These are phyloP conservation scores for Hyaena hyaena DNA, from an alignment of 2,113 vertebrate species.

Conservation along the genomic window DNA sequence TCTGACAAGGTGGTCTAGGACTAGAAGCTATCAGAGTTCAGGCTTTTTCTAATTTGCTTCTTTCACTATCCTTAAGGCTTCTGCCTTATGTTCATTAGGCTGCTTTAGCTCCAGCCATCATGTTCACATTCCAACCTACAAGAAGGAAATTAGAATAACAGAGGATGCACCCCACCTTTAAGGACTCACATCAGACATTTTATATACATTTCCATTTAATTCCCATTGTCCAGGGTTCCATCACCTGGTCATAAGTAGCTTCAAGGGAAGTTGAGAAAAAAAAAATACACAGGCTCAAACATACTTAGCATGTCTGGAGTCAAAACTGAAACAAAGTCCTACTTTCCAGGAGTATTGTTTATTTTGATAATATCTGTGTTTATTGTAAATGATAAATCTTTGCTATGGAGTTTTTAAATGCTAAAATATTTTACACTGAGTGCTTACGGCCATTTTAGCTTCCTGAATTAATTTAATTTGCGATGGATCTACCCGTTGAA, in stretches of 20 bases:
- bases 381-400: conserved; percentile 4
- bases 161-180: too few relatives aligned
- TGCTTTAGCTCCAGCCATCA: neutral
- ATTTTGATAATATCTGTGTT: neutral
- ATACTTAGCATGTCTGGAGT: neutral
- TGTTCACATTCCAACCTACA: neutral
- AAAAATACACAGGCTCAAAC: neutral
- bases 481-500: neutral
- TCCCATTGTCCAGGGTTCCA: neutral
- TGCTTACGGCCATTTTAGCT: neutral
- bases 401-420: conserved; percentile 4
- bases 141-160: neutral
- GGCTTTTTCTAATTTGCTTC: neutral
- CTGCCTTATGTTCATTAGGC: neutral
- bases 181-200: neutral
- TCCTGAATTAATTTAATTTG: neutral
- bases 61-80: neutral
- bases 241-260: neutral
- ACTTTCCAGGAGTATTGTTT: neutral
- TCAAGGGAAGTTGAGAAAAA: neutral
- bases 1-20: neutral
- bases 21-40: neutral
- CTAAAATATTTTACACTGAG: neutral
- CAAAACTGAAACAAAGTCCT: neutral
- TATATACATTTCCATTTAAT: neutral